Evolutionary conservation across 1,140 invertebrate genomes (phyloP).

Genomic region (Drosophila tropicalis): DNA sequence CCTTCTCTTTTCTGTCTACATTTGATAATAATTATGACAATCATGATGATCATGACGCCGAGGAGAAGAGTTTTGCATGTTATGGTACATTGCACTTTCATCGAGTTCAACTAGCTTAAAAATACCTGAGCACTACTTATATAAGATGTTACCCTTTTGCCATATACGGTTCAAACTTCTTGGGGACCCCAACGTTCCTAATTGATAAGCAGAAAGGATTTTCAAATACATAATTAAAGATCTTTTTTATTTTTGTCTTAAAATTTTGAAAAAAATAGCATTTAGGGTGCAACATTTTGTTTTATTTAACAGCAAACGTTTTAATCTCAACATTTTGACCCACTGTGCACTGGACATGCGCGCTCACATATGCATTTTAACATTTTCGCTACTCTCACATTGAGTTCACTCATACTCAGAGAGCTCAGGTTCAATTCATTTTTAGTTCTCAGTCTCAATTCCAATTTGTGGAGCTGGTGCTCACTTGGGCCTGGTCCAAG

Average conservation of each 20-base stretch:
- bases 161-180: too few species aligned
- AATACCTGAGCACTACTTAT: too few species aligned
- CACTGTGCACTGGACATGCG: slow-evolving; percentile 59
- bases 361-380: slow-evolving; percentile 32
- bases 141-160: too few species aligned
- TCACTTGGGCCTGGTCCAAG: slow-evolving; percentile 76
- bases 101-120: too few species aligned
- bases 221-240: too few species aligned
- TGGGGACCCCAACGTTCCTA: too few species aligned
- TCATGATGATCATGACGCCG: not conserved
- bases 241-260: too few species aligned
- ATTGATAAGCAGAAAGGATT: too few species aligned
- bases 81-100: too few species aligned
- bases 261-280: not conserved
- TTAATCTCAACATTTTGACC: slow-evolving; percentile 26
- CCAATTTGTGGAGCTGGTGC: slow-evolving; percentile 70
- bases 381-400: slow-evolving; percentile 28
- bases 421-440: slow-evolving; percentile 13
- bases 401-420: slow-evolving; percentile 29
- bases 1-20: not conserved
- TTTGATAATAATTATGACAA: not conserved
- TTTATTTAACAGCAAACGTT: slow-evolving; percentile 5
- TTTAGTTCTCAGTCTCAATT: slow-evolving; percentile 53
- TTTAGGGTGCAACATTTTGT: not conserved
- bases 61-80: not conserved